Conservation (phyloP, 2,113 vertebrate genomes). For the Brienomyrus brachyistius region DNA sequence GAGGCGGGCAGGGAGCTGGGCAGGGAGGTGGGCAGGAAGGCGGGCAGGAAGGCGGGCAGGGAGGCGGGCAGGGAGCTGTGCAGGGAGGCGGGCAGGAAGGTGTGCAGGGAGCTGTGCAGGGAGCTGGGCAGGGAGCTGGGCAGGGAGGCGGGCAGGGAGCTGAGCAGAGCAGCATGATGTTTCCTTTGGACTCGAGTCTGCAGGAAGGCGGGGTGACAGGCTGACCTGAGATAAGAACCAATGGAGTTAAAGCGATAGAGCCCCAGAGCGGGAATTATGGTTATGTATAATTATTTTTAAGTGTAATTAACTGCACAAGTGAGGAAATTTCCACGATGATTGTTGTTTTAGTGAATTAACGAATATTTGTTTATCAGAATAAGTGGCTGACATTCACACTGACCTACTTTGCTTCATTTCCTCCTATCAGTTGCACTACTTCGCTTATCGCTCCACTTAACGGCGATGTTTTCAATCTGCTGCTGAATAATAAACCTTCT, state of each 20-base stretch:
- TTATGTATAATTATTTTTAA: neutral
- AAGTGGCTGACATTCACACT: neutral
- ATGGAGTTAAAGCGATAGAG: neutral
- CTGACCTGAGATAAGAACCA: neutral
- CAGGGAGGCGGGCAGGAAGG: too few species aligned
- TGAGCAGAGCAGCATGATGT: too few species aligned
- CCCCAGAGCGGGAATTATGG: neutral
- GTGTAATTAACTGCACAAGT: neutral
- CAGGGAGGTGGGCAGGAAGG: too few species aligned
- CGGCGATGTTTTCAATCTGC: neutral
- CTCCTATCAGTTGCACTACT: neutral
- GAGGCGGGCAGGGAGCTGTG: too few species aligned
- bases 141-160: too few species aligned
- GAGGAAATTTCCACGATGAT: neutral
- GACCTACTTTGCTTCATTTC: neutral
- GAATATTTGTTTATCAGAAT: neutral
- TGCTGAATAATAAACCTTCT: neutral
- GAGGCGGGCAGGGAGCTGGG: too few species aligned
- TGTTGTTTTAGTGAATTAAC: neutral
- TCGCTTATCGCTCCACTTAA: neutral
- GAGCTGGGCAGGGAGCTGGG: too few species aligned
- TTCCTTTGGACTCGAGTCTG: too few species aligned
- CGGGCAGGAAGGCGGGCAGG: too few species aligned
- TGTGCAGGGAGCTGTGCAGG: too few species aligned
- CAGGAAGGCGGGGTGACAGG: neutral